Evolutionary conservation across 2,888 invertebrate genomes (phyloP).

Genomic region (Acholoe squamosa): DNA sequence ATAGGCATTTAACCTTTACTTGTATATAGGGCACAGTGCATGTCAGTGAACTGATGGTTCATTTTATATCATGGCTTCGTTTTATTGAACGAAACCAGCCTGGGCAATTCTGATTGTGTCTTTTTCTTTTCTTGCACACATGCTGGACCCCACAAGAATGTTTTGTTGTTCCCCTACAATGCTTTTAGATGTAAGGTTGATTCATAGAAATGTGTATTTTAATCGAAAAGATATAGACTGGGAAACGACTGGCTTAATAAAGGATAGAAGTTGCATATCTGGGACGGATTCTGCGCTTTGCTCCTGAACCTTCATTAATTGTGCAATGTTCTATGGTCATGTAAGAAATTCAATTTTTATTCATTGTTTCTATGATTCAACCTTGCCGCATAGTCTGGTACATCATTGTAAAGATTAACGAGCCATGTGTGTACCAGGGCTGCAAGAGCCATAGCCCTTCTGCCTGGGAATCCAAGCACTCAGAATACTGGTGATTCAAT

Average conservation of each 20-base stretch:
- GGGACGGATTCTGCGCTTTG: too few relatives aligned
- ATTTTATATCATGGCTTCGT: constrained; percentile 14
- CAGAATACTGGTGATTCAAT: constrained; percentile 46
- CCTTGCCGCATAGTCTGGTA: constrained; percentile 1
- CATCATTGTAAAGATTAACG: neutral
- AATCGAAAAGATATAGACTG: too few relatives aligned
- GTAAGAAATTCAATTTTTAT: neutral
- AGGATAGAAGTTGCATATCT: too few relatives aligned
- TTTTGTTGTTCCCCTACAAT: constrained; percentile 6
- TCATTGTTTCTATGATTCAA: constrained; percentile 16
- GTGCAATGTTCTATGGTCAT: too few relatives aligned
- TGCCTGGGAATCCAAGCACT: neutral
- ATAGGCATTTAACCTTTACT: constrained; percentile 33
- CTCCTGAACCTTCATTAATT: too few relatives aligned
- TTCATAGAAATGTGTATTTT: neutral
- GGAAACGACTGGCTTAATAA: too few relatives aligned
- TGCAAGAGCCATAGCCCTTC: neutral
- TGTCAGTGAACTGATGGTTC: neutral
- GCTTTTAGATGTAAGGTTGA: neutral
- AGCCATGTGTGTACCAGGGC: neutral
- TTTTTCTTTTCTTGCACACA: neutral
- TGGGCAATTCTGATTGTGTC: neutral
- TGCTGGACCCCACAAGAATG: neutral
- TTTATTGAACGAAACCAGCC: constrained; percentile 42
- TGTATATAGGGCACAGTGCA: constrained; percentile 46